Evolutionary conservation across 2,797 vertebrate species (phyloP).

Genomic region (Nyctibius grandis): DNA sequence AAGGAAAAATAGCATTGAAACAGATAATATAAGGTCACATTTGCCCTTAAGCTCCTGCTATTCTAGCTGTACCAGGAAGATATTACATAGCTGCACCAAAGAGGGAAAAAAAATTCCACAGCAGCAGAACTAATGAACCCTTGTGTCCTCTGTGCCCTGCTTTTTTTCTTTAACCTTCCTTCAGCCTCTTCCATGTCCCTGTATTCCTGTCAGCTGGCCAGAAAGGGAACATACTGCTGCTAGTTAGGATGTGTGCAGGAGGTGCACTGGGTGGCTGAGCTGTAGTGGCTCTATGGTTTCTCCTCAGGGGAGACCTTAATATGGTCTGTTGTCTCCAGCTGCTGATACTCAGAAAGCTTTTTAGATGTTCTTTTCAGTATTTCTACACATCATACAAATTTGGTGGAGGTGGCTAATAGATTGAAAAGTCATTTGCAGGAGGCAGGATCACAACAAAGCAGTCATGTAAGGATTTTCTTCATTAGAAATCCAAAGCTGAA

Average conservation of each 20-base stretch:
- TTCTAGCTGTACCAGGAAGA: not conserved
- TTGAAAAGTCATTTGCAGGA: not conserved
- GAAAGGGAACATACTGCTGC: not conserved
- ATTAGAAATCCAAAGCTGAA: not conserved
- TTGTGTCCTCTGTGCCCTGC: not conserved
- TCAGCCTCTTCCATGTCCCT: not conserved
- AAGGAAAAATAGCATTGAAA: slow-evolving; percentile 25
- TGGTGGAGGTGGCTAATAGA: not conserved
- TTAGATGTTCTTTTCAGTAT: not conserved
- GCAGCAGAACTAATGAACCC: not conserved
- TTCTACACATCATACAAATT: not conserved
- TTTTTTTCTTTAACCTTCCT: not conserved
- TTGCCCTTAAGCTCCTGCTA: slow-evolving; percentile 54
- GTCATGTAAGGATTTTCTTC: not conserved
- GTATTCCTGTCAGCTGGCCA: not conserved
- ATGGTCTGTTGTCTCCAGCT: not conserved
- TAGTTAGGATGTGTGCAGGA: not conserved
- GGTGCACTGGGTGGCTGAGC: not conserved
- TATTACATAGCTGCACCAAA: not conserved
- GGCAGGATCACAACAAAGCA: not conserved
- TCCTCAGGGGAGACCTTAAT: not conserved
- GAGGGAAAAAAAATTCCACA: not conserved
- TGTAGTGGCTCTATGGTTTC: not conserved
- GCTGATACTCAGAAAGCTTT: not conserved
- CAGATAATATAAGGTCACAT: slow-evolving; percentile 44